Evolutionary conservation across 2,113 vertebrate species (phyloP).

Genomic region (Shinisaurus crocodilurus): DNA sequence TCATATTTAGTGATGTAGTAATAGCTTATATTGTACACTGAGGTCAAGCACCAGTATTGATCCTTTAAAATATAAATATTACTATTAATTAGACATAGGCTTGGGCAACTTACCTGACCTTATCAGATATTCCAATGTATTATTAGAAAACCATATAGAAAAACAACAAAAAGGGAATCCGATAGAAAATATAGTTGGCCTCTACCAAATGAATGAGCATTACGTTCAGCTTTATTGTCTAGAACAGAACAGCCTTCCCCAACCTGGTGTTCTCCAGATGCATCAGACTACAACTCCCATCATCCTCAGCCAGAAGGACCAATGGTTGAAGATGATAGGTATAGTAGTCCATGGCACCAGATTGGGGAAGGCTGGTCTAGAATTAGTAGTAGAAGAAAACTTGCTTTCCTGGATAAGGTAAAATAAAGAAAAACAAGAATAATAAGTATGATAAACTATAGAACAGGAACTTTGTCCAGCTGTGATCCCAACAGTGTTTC

Average conservation of each 20-base stretch:
- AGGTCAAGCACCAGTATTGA: conserved; percentile 70
- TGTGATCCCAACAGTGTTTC: not conserved
- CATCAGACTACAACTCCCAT: too few relatives aligned
- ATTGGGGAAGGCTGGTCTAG: not conserved
- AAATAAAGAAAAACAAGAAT: not conserved
- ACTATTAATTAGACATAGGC: conserved; percentile 74
- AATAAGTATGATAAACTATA: conserved; percentile 4
- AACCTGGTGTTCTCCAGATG: too few relatives aligned
- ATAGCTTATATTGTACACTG: conserved; percentile 57
- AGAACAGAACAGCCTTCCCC: too few relatives aligned
- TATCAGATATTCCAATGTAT: not conserved
- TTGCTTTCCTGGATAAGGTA: not conserved
- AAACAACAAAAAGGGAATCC: not conserved
- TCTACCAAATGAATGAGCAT: too few relatives aligned
- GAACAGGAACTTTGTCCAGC: not conserved
- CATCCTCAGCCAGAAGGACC: too few relatives aligned
- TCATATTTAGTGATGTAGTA: conserved; percentile 56
- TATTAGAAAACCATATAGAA: not conserved
- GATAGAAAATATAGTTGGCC: too few relatives aligned
- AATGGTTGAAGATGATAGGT: too few relatives aligned
- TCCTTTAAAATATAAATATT: conserved; percentile 65
- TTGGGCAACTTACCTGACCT: conserved; percentile 54
- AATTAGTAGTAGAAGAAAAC: not conserved
- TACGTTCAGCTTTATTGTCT: too few relatives aligned
- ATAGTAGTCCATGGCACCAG: too few relatives aligned